Evolutionary conservation across 2,888 invertebrate species (phyloP), one percentile per base, ranked within the genome.

Genomic region (Andrena bicolor): DNA sequence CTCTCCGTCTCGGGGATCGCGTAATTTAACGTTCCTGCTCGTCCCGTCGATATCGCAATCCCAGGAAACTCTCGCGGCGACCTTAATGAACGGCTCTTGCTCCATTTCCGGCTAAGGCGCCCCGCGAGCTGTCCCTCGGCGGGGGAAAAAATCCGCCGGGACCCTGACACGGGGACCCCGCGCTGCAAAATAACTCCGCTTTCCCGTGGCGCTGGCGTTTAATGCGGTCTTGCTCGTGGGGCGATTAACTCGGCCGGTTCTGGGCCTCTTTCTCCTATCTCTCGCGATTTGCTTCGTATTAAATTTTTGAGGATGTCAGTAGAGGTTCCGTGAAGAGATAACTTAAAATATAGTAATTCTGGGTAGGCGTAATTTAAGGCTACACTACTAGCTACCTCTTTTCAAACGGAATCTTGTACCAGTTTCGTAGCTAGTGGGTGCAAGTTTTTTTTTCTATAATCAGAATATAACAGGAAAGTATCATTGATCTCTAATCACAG

Each of bases 1-100:
- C 75, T 80, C 80, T 73, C 79, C 71, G 70, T 69, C 77, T 48
- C 76, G 76, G 53, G 80, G 82, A 69, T 80, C 80, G 80, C 86
- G 88, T 88, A 85, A 88, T 88, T 88, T 84, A 88, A 82, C 82
- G 81, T 86, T 81, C 76, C 72, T 82, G 65, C 82, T 70, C 76
- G 78, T 51, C 74, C 61, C 73, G 85, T 77, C 84, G 82, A 87
- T 88, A 86, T 87, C 88, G 82, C 72, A 75, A 75, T 86, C 76
- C 80, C 83, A 83, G 86, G 86, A 88, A 88, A 87, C 72, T 76
- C 69, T 6, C 58, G 64, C 71, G 66, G 71, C 79, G 66, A 63
- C 83, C 77, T 77, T 87, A 84, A 83, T 86, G 83, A 86, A 87
- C 81, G 82, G 76, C 84, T 81, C 79, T 65, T 74, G 76, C 83